phyloP scores from a whole-genome alignment of 2,888 invertebrate genomes.

The Apamea epomidion region DNA sequence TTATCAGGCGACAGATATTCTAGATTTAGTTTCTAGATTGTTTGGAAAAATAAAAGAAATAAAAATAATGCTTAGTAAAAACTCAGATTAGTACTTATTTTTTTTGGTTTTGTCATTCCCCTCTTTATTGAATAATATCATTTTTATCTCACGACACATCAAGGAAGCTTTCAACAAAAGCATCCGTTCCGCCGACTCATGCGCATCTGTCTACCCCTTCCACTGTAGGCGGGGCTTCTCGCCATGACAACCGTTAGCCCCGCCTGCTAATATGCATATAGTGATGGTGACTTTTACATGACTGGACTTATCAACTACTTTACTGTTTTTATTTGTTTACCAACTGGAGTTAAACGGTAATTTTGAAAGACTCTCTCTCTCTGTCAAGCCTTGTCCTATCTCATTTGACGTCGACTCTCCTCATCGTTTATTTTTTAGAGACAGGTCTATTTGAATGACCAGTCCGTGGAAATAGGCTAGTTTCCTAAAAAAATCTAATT shows the following conservation, averaged over 20 bases:
- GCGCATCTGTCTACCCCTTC: conserved; percentile 82
- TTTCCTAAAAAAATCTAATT: no score
- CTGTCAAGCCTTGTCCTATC: background rate
- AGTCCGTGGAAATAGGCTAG: background rate
- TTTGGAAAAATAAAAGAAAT: background rate
- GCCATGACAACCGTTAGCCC: conserved; percentile 42
- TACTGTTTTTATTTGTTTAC: background rate
- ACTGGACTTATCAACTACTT: background rate
- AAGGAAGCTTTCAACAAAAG: conserved; percentile 65
- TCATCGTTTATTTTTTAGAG: no score
- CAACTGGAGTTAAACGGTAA: background rate
- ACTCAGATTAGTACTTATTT: no score
- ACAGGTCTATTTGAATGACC: background rate
- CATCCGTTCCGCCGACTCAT: conserved; percentile 74
- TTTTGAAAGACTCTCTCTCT: background rate
- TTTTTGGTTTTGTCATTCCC: background rate
- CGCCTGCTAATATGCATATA: conserved; percentile 63
- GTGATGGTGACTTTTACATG: conserved; percentile 24
- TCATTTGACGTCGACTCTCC: no score
- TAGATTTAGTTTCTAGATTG: no score
- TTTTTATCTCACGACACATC: conserved; percentile 64
- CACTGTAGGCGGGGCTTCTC: conserved; percentile 41
- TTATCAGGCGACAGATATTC: no score
- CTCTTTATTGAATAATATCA: background rate
- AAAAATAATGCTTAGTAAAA: background rate